Base-by-base conservation (phyloP, 2,888 invertebrate genomes). In the Chrysolina haemoptera region DNA sequence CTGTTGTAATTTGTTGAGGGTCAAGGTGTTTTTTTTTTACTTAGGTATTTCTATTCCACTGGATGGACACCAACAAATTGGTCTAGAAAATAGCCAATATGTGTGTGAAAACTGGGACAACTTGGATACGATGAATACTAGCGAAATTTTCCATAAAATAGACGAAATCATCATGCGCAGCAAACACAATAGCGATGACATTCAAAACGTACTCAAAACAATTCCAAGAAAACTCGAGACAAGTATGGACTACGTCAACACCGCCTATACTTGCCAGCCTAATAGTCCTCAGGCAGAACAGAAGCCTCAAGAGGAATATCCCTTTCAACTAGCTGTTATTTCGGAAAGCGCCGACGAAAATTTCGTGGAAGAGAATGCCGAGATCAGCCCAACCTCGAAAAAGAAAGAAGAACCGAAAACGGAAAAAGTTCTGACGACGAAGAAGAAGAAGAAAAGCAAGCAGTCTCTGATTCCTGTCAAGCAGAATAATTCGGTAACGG, bases 101-200 rank as follows among this genome's bases (percentile, higher is more conserved):
- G 55, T 11, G 18, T 11, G 11, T 0, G 53, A 53, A 9, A 27
- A 27, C 27, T 14, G 14, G 22, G 22, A 59, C 14, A 14, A 14
- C n/a, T 59, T 59, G 59, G 18, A 59, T 27, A 11, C 22, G 1
- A 59, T 27, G 35, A 46, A 59, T 59, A 22, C 59, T 1, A 59
- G 59, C 27, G 59, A 59, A 59, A 59, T 59, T 11, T 59, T 59
- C 9, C 22, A 59, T 6, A 59, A 59, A 35, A 59, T 59, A 8
- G 59, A 59, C 4, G 59, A 59, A n/a, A 59, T 59, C 8, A 59
- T 59, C 16, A 27, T 27, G 59, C 14, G 59, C 12, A 59, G 59
- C n/a, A 35, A 59, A n/a, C 59, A 35, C 35, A 59, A 59, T 11
- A 59, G 59, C n/a, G 59, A 59, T n/a, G 59, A 59, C 27, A 59